These are phyloP conservation scores for Nephrotoma appendiculata DNA, from an alignment of 2,888 invertebrate species.

Conservation along the genomic window DNA sequence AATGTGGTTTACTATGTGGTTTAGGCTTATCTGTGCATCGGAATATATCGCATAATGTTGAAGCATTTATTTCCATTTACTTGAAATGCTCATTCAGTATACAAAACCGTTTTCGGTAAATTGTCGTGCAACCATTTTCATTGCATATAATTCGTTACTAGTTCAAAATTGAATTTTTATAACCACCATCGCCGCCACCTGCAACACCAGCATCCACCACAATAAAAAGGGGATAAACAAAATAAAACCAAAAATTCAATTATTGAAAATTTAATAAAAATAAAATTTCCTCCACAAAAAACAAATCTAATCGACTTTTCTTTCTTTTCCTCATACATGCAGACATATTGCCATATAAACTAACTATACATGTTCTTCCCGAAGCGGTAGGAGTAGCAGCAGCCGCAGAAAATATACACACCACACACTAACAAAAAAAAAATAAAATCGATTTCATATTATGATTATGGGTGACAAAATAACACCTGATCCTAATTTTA, in stretches of 20 bases:
- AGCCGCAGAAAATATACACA: neutral
- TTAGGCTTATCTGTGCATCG: no score
- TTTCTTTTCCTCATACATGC: neutral
- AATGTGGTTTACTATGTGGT: no score
- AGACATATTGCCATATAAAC: neutral
- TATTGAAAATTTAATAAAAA: neutral
- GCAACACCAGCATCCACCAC: neutral
- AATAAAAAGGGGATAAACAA: neutral
- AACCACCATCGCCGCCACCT: neutral
- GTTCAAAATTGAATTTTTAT: neutral
- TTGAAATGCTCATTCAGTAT: no score
- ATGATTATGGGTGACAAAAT: constrained; percentile 2
- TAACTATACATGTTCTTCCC: neutral
- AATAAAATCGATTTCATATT: neutral
- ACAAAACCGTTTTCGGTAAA: no score
- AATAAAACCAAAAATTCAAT: neutral
- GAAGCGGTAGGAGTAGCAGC: neutral
- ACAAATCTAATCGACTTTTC: neutral
- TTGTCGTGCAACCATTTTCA: no score
- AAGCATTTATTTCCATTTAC: no score
- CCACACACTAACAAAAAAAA: neutral
- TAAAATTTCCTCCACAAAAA: neutral
- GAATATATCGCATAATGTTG: no score
- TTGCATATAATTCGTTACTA: neutral
- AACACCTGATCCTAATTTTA: neutral